Base-by-base conservation (phyloP, 2,113 vertebrate species). In the Pituophis catenifer region DNA sequence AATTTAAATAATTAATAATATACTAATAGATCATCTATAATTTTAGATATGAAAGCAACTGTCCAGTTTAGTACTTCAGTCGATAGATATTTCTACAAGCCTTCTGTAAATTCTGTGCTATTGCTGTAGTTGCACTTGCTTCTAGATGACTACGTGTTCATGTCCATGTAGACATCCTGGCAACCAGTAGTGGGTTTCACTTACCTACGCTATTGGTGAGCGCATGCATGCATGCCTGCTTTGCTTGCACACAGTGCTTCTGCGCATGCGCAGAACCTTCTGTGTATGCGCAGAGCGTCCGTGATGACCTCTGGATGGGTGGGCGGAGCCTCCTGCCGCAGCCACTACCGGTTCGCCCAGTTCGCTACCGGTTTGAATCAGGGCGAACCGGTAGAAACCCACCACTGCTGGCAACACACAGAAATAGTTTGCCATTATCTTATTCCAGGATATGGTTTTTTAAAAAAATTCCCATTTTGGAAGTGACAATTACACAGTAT, bases 181-280 rank as follows among this genome's bases (percentile, higher is more conserved):
- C 75, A 81, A 9, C 17, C 48, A 50, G 48, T 50, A 50, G 48
- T 50, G 48, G 48, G 48, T 50, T 50, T 50, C 48, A 50, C 48
- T 50, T 50, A 50, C 48, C 48, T 50, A 6, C 48, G 5, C 48
- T 50, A 50, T 50, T 4, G 48, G 48, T 50, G 48, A 50, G 48
- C 5, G 48, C 48, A 50, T 50, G 48, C 48, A 0, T 0, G 0
- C 0, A 0, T 6, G 5, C 48, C 8, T 50, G 48, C 48, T 50
- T 50, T 50, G 48, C 48, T 50, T 0, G 5, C 6, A 50, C 48
- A 0, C 48, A 50, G 48, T 50, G 48, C 48, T 50, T 50, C 48
- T 50, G 48, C 6, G 0, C 48, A 50, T 8, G 48, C 5, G 48
- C 48, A 50, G 48, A 50, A 48, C 44, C 4, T 48, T 48, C 48